These are phyloP conservation scores for Malaclemys terrapin DNA, from an alignment of 2,113 vertebrate species.

Conservation along the genomic window DNA sequence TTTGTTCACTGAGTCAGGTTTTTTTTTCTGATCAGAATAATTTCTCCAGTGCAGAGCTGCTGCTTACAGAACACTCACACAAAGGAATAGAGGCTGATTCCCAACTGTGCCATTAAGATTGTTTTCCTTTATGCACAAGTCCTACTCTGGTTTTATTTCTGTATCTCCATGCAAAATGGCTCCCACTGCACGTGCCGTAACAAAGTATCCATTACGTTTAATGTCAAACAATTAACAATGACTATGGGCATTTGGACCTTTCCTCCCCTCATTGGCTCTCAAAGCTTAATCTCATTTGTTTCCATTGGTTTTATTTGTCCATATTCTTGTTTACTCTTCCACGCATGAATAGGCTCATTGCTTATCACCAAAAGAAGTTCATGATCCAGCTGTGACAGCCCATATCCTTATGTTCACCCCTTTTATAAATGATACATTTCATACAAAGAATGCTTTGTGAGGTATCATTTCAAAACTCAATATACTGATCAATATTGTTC, in stretches of 20 bases:
- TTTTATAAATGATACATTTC: no score
- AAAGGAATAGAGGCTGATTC: neutral
- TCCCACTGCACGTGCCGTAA: neutral
- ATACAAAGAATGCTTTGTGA: no score
- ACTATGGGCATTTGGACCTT: neutral
- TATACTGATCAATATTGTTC: no score
- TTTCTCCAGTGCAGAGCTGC: neutral
- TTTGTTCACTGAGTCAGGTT: neutral
- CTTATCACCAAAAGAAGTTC: neutral
- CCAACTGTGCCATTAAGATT: neutral
- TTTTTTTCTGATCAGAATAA: neutral
- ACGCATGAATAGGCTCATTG: fast-evolving
- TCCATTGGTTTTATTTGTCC: neutral
- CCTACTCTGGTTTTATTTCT: neutral
- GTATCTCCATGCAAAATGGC: neutral
- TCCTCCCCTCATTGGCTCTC: neutral
- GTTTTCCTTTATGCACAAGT: neutral
- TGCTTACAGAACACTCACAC: neutral
- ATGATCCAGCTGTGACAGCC: neutral
- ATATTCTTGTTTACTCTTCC: neutral
- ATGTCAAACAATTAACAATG: neutral
- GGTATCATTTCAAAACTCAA: no score
- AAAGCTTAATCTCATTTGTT: neutral
- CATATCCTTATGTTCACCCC: no score
- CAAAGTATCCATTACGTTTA: neutral